Percentiles rank a stretch among this genome's conserved stretches.
Evolutionary conservation across 1,140 invertebrate species (phyloP).

Genomic region (Ceratitis capitata): DNA sequence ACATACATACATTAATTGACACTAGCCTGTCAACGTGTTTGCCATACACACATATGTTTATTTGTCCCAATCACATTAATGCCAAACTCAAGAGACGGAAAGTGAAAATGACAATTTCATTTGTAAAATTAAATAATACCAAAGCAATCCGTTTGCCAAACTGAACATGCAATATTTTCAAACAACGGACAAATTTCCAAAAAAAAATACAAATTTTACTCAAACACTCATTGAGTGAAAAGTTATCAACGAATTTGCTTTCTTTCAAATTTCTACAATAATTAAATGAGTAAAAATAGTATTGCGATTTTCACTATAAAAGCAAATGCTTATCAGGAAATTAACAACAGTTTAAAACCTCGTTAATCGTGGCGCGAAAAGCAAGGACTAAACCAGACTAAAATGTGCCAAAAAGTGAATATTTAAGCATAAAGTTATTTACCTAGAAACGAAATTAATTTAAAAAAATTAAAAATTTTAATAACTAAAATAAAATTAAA

Average conservation of each 20-base stretch:
- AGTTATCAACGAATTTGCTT: background rate
- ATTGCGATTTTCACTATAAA: background rate
- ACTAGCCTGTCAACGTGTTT: conserved; percentile 1
- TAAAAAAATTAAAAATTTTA: too few species aligned
- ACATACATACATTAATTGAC: background rate
- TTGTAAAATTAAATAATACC: background rate
- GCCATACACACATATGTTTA: too few species aligned
- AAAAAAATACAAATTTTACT: background rate
- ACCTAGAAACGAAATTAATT: too few species aligned
- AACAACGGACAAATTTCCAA: background rate
- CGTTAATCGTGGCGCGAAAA: background rate
- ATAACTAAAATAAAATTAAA: too few species aligned
- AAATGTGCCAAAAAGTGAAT: conserved; percentile 23
- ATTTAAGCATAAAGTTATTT: too few species aligned
- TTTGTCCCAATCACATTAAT: background rate
- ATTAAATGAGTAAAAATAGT: background rate
- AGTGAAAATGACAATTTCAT: conserved; percentile 24
- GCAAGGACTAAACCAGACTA: background rate
- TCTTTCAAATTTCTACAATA: background rate
- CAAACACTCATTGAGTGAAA: conserved; percentile 9
- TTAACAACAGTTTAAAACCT: background rate
- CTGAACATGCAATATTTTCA: background rate
- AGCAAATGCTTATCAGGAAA: conserved; percentile 7
- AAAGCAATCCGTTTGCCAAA: background rate
- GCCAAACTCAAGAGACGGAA: background rate